Percentiles rank a stretch among this genome's conserved stretches.
Evolutionary conservation across 2,113 vertebrate species (phyloP).

Genomic region (Seriola quinqueradiata): DNA sequence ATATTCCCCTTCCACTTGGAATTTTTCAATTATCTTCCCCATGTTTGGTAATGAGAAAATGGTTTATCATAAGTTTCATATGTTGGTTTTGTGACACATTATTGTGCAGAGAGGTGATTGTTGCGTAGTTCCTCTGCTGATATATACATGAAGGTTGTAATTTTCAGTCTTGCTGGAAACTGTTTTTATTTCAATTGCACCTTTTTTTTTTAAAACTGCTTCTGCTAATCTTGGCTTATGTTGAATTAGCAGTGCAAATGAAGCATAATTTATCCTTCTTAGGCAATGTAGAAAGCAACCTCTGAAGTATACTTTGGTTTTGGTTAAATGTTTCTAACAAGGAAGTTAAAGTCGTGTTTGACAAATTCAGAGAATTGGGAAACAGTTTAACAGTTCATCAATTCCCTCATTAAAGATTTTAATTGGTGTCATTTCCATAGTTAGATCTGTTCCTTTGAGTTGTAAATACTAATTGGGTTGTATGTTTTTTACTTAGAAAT

Average conservation of each 20-base stretch:
- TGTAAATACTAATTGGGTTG: background rate
- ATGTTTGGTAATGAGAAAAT: conserved; percentile 78
- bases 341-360: conserved; percentile 27
- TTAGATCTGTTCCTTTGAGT: conserved; percentile 25
- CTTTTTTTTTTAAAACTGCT: conserved; percentile 28
- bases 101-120: conserved; percentile 45
- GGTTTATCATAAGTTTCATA: conserved; percentile 70
- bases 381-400: conserved; percentile 41
- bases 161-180: conserved; percentile 50
- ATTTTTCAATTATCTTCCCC: conserved; percentile 79
- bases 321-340: conserved; percentile 43
- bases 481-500: conserved; percentile 34
- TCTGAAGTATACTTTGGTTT: conserved; percentile 45
- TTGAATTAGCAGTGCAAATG: conserved; percentile 64
- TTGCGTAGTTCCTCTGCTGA: conserved; percentile 30
- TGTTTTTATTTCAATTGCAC: conserved; percentile 47
- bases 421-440: conserved; percentile 26
- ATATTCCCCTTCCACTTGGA: conserved; percentile 78
- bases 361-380: conserved; percentile 29
- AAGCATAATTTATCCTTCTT: conserved; percentile 56
- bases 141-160: conserved; percentile 52
- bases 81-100: conserved; percentile 71
- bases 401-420: conserved; percentile 8
- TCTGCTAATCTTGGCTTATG: conserved; percentile 62
- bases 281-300: conserved; percentile 31